Evolutionary conservation across 2,113 vertebrate genomes (phyloP).

Genomic region (Tetrax tetrax): DNA sequence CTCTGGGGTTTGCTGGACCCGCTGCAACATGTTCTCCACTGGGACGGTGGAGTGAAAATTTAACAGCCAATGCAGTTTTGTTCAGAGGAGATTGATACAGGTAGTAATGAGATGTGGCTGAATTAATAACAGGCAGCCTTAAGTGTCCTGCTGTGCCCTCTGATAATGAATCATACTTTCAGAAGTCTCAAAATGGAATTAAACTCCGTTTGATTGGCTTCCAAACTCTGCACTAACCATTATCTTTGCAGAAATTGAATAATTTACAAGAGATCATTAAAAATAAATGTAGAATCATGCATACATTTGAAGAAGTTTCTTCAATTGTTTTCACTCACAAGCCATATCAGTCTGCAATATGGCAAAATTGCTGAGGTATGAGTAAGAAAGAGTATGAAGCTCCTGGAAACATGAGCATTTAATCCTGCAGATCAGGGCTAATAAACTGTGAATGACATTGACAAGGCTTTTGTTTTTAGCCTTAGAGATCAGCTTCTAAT

Average conservation of each 20-base stretch:
- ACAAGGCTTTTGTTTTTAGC: slow-evolving; percentile 66
- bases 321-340: slow-evolving; percentile 51
- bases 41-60: background rate
- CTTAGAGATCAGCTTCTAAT: slow-evolving; percentile 54
- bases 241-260: slow-evolving; percentile 73
- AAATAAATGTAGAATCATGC: slow-evolving; percentile 61
- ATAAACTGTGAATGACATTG: slow-evolving; percentile 69
- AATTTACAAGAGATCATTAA: slow-evolving; percentile 72
- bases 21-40: background rate
- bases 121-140: background rate
- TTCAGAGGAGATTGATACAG: background rate
- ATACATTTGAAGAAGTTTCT: slow-evolving; percentile 55
- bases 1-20: background rate
- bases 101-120: slow-evolving; percentile 21
- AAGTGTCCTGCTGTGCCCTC: slow-evolving; percentile 24
- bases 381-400: slow-evolving; percentile 35
- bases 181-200: slow-evolving; percentile 61
- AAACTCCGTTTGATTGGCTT: slow-evolving; percentile 65
- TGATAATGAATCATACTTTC: slow-evolving; percentile 60
- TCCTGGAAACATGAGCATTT: slow-evolving; percentile 50
- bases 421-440: slow-evolving; percentile 56
- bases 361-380: slow-evolving; percentile 23
- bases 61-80: background rate
- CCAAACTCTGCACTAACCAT: slow-evolving; percentile 63
- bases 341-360: background rate